Evolutionary conservation across 2,113 vertebrate genomes (phyloP), one percentile per base, ranked within the genome.

Genomic region (Oryzias curvinotus): DNA sequence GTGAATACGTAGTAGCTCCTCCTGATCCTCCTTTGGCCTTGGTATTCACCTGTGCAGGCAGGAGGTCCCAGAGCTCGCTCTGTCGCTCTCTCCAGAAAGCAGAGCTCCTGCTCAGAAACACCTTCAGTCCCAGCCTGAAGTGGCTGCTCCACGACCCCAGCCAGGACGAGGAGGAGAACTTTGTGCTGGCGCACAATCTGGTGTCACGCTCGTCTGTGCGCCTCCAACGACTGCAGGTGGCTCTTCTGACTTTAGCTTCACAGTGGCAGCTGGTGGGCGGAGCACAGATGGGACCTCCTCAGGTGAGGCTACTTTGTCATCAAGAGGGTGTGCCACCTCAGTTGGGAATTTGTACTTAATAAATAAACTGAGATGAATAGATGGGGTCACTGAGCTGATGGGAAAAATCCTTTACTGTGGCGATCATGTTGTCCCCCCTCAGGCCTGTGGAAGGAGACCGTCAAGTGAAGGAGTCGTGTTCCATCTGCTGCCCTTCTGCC

Each of bases 151-250:
- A 30, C 0, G 4, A 45, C 10, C 54, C 36, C 26, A 58, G 75
- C 50, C 75, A 82, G 7, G 83, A 84, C 14, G 81, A 81, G n/a
- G 71, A 90, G 62, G 72, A 69, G 16, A 67, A 85, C 41, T 87
- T 89, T 54, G 80, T 87, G 0, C 50, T 70, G 1, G 71, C 69
- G 17, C 74, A 83, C 46, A 80, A 89, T 62, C 80, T 85, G n/a
- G 77, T 74, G 14, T 88, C 88, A 19, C 71, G 74, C 1, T 84
- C 90, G 19, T 91, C 89, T 5, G 65, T 55, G 1, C 82, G 70
- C 43, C 68, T 93, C 5, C 82, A 82, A 42, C 71, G 30, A 4
- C 58, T 91, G 53, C 86, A 90, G 16, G 81, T 79, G 36, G 74
- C 78, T 19, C 62, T 92, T 23, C 71, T 87, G 26, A 73, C 67